Conservation (phyloP, 2,797 vertebrate species). For the Lepus townsendii region DNA sequence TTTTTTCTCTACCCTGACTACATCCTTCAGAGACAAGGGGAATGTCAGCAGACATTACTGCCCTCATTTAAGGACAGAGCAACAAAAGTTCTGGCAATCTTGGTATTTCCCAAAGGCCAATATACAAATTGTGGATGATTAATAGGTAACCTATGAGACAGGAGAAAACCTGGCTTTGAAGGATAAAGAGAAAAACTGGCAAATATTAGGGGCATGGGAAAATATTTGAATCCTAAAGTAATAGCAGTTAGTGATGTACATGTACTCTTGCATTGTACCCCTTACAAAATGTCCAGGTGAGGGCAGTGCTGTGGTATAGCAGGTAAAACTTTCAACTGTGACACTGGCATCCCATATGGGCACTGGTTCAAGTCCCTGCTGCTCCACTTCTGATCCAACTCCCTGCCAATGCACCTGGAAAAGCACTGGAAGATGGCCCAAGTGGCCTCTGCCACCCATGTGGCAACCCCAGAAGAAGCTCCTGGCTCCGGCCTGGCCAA, state of each 20-base stretch:
- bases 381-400: no score
- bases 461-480: no score
- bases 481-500: no score
- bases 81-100: constrained; percentile 47
- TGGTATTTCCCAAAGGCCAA: background rate
- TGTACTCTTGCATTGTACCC: no score
- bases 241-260: background rate
- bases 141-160: constrained; percentile 2
- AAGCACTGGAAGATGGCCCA: no score
- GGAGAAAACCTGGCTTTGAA: constrained; percentile 18
- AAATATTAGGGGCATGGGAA: background rate
- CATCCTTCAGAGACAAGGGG: constrained; percentile 5
- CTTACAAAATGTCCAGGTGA: no score
- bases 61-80: constrained; percentile 29
- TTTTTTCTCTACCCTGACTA: constrained; percentile 24
- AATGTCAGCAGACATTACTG: background rate
- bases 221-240: background rate
- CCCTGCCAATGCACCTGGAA: no score
- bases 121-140: background rate
- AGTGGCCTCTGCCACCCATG: no score
- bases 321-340: no score
- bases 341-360: no score
- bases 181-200: constrained; percentile 18
- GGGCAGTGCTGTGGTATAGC: no score
- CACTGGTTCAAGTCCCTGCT: no score